Percentiles rank a stretch among this genome's conserved stretches.
phyloP scores from a whole-genome alignment of 2,888 invertebrate species.

The Tupiocoris notatus region DNA sequence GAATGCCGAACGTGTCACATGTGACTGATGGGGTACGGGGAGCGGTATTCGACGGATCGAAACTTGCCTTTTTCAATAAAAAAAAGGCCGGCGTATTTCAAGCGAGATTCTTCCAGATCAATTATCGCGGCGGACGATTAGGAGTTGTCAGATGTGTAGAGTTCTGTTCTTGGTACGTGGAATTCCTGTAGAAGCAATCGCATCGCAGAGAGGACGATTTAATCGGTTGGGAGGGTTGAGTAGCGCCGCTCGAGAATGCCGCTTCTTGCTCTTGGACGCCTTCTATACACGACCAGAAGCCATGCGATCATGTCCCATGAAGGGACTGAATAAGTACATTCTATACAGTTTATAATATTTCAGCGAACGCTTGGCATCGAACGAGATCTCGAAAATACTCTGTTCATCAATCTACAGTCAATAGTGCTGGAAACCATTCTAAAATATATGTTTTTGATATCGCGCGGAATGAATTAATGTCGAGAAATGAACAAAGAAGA shows the following conservation, averaged over 20 bases:
- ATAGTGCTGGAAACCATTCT: too few species aligned
- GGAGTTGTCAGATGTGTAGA: slow-evolving; percentile 36
- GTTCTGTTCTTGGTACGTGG: slow-evolving; percentile 36
- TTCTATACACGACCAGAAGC: not conserved
- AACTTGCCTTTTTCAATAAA: not conserved
- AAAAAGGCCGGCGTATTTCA: slow-evolving; percentile 29
- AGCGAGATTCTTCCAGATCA: slow-evolving; percentile 30
- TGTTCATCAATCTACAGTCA: too few species aligned
- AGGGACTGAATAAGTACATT: too few species aligned
- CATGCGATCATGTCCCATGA: not conserved
- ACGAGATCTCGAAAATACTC: too few species aligned
- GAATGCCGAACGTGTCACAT: slow-evolving; percentile 7
- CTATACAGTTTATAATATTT: too few species aligned
- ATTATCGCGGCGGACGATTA: slow-evolving; percentile 38
- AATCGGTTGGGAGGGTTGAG: slow-evolving; percentile 31
- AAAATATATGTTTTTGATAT: too few species aligned
- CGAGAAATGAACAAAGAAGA: too few species aligned
- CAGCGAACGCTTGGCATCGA: too few species aligned
- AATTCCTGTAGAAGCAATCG: not conserved
- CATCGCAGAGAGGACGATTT: slow-evolving; percentile 19
- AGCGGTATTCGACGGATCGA: not conserved
- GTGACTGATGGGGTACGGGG: not conserved
- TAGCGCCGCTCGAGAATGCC: slow-evolving; percentile 34
- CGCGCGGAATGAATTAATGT: too few species aligned
- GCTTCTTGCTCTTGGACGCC: slow-evolving; percentile 6